Base-by-base conservation (phyloP, 2,888 invertebrate species). In the Carabus problematicus region DNA sequence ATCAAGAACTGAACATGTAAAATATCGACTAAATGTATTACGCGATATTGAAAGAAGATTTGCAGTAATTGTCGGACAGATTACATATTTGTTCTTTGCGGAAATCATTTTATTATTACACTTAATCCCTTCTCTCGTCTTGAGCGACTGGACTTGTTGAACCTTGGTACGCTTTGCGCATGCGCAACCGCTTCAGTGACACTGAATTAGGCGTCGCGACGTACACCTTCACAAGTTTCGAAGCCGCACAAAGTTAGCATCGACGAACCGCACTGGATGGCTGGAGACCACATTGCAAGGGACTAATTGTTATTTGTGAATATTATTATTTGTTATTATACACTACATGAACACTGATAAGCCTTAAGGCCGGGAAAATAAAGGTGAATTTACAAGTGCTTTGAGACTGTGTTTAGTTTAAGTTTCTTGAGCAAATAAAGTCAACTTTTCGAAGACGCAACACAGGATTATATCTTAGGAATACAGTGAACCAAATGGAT, bases 251-350 rank as follows among this genome's bases (percentile, higher is more conserved):
- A 80, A 81, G 82, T 82, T 79, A 77, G 79, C 80, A 83, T 82
- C 80, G 77, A 79, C 81, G 80, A 79, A 77, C 77, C 78, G 78
- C 78, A 79, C 84, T 85, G 84, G 84, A 84, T 84, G 84, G 84
- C 85, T 85, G 83, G 83, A 84, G 80, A 78, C 75, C 29, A 29
- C 29, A 29, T 6, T 29, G 29, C 29, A 29, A 41, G 59, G 49
- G 19, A 14, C 41, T 42, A 1, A 42, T 41, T 56, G 9, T 9
- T 16, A 49, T 3, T 52, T 52, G 52, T 12, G 11, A 45, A 12
- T 49, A 16, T 49, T 49, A 49, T 49, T 49, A 49, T 52, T 52
- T 9, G 16, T 45, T 45, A 14, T 52, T 52, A 52, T 19, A 52
- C 12, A 52, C 9, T 52, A 52, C 52, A 16, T 16, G 19, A 16